phyloP scores from a whole-genome alignment of 2,113 vertebrate genomes.

The Ginglymostoma cirratum region DNA sequence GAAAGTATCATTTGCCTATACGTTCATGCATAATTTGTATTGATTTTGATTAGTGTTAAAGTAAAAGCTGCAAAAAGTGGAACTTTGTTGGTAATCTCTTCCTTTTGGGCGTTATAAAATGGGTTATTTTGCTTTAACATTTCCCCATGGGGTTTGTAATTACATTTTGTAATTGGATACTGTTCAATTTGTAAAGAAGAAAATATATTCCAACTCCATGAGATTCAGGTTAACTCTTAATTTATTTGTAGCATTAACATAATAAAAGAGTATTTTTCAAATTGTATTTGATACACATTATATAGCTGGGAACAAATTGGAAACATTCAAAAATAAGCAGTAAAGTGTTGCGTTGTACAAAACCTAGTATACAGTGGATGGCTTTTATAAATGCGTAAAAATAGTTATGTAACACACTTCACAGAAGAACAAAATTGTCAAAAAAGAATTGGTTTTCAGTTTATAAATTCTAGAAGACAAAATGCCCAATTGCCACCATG shows the following conservation, averaged over 20 bases:
- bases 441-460: conserved; percentile 17
- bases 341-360: conserved; percentile 76
- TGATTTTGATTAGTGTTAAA: neutral
- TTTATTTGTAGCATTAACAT: conserved; percentile 38
- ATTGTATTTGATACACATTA: conserved; percentile 37
- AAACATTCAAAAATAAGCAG: conserved; percentile 74
- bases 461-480: conserved; percentile 34
- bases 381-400: conserved; percentile 68
- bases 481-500: conserved; percentile 21
- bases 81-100: neutral
- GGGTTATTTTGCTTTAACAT: neutral
- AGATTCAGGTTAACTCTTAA: conserved; percentile 22
- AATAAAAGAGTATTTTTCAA: conserved; percentile 32
- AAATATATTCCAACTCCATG: neutral
- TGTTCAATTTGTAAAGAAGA: neutral
- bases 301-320: conserved; percentile 38
- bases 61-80: neutral
- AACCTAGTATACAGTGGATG: conserved; percentile 66
- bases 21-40: neutral
- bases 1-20: neutral
- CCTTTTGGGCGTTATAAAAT: neutral
- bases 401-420: conserved; percentile 58
- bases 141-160: neutral
- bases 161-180: neutral
- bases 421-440: conserved; percentile 37